These are phyloP conservation scores for Chromoteleia sp. DNA, from an alignment of 2,888 invertebrate species.

Conservation along the genomic window DNA sequence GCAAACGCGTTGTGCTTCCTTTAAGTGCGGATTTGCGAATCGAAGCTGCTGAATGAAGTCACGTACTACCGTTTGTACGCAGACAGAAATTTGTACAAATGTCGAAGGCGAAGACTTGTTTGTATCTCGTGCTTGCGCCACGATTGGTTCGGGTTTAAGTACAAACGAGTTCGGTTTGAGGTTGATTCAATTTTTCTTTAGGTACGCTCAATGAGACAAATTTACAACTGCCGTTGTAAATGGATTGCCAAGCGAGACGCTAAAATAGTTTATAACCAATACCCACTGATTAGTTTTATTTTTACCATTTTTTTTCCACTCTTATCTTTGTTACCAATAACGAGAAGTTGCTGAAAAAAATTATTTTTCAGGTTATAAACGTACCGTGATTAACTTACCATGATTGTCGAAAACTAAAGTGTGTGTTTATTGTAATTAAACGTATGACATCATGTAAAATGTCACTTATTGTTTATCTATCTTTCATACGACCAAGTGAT, in stretches of 20 bases:
- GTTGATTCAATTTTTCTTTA: conserved; percentile 50
- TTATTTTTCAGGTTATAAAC: conserved; percentile 41
- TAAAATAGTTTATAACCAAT: conserved; percentile 20
- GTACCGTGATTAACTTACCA: conserved; percentile 43
- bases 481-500: conserved; percentile 18
- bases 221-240: conserved; percentile 34
- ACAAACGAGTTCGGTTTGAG: conserved; percentile 8
- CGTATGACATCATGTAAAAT: conserved; percentile 33
- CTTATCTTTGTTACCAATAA: background rate
- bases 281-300: conserved; percentile 7
- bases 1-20: conserved; percentile 15
- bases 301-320: background rate
- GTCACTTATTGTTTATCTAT: conserved; percentile 9
- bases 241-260: conserved; percentile 15
- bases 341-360: conserved; percentile 16
- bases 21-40: background rate
- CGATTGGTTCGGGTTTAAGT: conserved; percentile 4
- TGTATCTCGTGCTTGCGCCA: conserved; percentile 1
- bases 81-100: conserved; percentile 1
- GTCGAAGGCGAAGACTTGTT: conserved; percentile 7
- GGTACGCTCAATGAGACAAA: conserved; percentile 26
- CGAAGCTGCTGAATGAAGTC: conserved; percentile 13
- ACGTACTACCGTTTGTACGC: background rate
- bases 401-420: conserved; percentile 32
- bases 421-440: conserved; percentile 54